phyloP scores from a whole-genome alignment of 2,888 invertebrate genomes.

The Acanthococcus lagerstroemiae region DNA sequence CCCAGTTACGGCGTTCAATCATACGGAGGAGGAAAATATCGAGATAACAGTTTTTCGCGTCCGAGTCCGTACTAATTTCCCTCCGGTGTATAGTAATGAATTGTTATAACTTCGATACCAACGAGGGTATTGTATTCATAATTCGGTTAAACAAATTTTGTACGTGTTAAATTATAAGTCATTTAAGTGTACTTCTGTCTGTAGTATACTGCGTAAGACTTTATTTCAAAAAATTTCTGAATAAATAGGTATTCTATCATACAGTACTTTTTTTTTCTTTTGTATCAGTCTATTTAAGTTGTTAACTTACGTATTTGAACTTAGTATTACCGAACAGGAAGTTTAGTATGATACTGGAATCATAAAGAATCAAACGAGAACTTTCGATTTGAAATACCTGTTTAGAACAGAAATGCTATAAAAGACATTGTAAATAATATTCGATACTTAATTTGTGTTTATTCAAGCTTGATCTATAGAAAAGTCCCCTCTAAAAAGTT shows the following conservation, averaged over 20 bases:
- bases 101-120: conserved; percentile 11
- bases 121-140: conserved; percentile 13
- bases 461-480: conserved; percentile 1
- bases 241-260: conserved; percentile 25
- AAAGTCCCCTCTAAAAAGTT: conserved; percentile 5
- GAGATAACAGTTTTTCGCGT: conserved; percentile 35
- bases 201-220: conserved; percentile 25
- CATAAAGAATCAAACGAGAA: neutral
- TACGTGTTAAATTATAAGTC: conserved; percentile 20
- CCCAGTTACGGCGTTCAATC: conserved; percentile 32
- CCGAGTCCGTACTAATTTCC: conserved; percentile 35
- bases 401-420: neutral
- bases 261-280: conserved; percentile 11
- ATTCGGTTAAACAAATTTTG: conserved; percentile 18
- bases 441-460: conserved; percentile 26
- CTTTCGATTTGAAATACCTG: neutral
- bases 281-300: conserved; percentile 18
- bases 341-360: neutral
- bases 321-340: neutral
- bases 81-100: conserved; percentile 8
- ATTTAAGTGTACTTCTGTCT: conserved; percentile 12
- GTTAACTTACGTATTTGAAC: neutral
- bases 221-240: conserved; percentile 16
- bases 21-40: conserved; percentile 39
- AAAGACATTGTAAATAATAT: conserved; percentile 23